Conservation (phyloP, 37 sponge, comb jelly and placozoan species). For the Halichondria panicea region DNA sequence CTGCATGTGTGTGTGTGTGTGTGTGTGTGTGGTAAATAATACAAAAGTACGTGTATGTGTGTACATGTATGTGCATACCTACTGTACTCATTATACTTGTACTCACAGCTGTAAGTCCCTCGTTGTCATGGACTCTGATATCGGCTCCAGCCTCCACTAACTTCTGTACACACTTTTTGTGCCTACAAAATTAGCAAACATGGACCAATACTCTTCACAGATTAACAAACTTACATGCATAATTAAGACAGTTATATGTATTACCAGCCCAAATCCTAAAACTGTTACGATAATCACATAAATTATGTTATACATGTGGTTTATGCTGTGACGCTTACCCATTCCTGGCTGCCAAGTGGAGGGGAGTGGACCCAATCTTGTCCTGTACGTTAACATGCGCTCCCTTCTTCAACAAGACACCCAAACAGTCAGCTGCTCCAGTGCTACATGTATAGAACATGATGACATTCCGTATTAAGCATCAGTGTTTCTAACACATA, state of each 20-base stretch:
- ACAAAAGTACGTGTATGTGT: too few species aligned
- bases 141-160: constrained; percentile 89
- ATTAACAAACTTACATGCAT: neutral
- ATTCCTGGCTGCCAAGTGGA: constrained; percentile 90
- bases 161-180: constrained; percentile 85
- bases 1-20: too few species aligned
- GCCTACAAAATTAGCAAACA: constrained; percentile 28
- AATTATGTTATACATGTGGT: neutral
- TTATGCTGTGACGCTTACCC: constrained; percentile 75
- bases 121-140: constrained; percentile 75
- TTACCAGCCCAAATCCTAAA: neutral
- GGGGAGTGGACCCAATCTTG: constrained; percentile 78
- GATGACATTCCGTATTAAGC: too few species aligned
- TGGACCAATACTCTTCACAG: neutral
- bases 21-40: too few species aligned
- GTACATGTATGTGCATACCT: constrained; percentile 5
- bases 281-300: neutral
- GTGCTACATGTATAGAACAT: too few species aligned
- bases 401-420: constrained; percentile 73
- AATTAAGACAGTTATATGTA: neutral
- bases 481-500: too few species aligned
- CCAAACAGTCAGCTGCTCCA: constrained; percentile 80
- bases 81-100: neutral
- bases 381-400: constrained; percentile 74
- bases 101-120: constrained; percentile 87